Percentiles rank a stretch among this genome's conserved stretches.
Conservation (phyloP, 2,888 invertebrate species). For the Orchesellides sinensis region DNA sequence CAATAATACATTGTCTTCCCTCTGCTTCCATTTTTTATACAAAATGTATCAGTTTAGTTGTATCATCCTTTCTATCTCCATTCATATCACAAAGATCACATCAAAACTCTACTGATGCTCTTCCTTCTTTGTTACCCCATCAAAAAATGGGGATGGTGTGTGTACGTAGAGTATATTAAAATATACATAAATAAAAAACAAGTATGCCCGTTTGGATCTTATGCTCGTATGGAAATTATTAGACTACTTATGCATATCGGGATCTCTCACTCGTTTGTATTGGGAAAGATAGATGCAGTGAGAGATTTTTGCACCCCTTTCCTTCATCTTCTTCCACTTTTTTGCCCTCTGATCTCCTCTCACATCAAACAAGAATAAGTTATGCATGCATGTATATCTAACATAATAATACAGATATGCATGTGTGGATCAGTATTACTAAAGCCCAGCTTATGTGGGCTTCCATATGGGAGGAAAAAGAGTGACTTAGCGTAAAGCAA, state of each 20-base stretch:
- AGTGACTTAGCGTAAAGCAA: constrained; percentile 37
- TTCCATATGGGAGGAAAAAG: too few species aligned
- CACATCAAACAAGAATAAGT: background rate
- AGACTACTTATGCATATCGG: background rate
- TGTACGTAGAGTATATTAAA: background rate
- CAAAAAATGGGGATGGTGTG: background rate
- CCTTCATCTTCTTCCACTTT: constrained; percentile 1
- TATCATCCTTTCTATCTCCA: too few species aligned
- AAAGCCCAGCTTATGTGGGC: too few species aligned
- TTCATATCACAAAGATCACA: background rate
- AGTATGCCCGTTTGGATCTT: too few species aligned
- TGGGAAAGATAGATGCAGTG: background rate
- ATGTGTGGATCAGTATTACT: constrained; percentile 23
- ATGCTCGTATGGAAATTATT: too few species aligned
- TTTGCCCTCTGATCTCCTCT: constrained; percentile 13
- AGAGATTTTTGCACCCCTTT: constrained; percentile 25
- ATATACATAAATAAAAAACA: background rate
- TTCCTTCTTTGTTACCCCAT: background rate
- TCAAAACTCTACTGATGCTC: background rate
- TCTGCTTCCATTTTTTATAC: background rate
- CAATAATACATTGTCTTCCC: background rate
- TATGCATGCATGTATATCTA: too few species aligned
- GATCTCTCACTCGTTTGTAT: constrained; percentile 2
- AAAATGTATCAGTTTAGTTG: too few species aligned
- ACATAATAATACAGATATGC: too few species aligned